Conservation (phyloP, 2,888 invertebrate species). For the Meandrusa payeni region DNA sequence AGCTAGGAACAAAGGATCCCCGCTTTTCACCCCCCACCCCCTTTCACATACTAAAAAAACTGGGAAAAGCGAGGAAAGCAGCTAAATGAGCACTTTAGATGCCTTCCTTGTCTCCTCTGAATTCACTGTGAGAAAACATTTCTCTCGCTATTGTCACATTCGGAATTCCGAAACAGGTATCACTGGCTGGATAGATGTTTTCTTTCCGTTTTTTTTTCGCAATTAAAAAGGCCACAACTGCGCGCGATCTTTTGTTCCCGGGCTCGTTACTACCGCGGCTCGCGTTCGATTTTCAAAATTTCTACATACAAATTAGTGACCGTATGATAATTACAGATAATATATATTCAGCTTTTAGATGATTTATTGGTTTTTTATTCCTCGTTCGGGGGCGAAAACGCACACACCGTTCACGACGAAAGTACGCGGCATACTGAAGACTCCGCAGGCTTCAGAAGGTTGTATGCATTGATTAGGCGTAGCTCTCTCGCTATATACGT, state of each 20-base stretch:
- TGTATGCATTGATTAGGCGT: conserved; percentile 77
- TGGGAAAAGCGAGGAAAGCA: conserved; percentile 23
- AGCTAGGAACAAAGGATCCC: conserved; percentile 52
- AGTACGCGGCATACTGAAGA: conserved; percentile 60
- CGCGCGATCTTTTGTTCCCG: conserved; percentile 48
- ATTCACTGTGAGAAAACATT: conserved; percentile 6
- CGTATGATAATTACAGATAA: conserved; percentile 21
- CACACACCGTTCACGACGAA: conserved; percentile 47
- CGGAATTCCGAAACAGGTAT: conserved; percentile 27
- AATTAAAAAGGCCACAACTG: conserved; percentile 46
- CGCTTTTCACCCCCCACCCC: conserved; percentile 30
- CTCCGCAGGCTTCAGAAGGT: conserved; percentile 62
- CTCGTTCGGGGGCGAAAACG: conserved; percentile 35
- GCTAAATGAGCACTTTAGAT: conserved; percentile 24
- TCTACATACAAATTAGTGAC: background rate
- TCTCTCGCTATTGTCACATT: conserved; percentile 17
- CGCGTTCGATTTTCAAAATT: background rate
- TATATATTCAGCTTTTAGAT: conserved; percentile 30
- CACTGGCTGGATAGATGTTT: conserved; percentile 22
- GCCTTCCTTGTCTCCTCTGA: conserved; percentile 16
- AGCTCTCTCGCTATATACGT: conserved; percentile 50
- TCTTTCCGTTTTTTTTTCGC: conserved; percentile 25
- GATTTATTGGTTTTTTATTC: conserved; percentile 36
- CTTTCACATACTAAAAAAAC: conserved; percentile 28
- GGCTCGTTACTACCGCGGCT: background rate